Evolutionary conservation across 1,140 invertebrate genomes (phyloP).

Genomic region (Bombus turneri): DNA sequence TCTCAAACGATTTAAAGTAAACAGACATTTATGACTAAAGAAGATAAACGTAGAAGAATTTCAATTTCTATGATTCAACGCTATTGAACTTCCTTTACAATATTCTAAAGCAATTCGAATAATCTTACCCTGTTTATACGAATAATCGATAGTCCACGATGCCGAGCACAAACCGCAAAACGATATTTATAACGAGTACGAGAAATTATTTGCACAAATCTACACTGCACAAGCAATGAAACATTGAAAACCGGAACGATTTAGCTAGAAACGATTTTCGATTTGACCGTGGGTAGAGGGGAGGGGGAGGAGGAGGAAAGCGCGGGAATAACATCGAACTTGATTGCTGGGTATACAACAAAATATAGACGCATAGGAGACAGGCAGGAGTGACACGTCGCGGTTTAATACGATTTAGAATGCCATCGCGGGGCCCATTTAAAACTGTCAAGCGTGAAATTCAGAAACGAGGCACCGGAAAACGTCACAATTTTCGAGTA

Average conservation of each 20-base stretch:
- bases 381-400: slow-evolving; percentile 26
- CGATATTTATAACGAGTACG: no score
- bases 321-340: slow-evolving; percentile 29
- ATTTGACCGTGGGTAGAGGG: neutral
- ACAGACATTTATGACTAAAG: no score
- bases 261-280: slow-evolving; percentile 1
- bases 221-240: neutral
- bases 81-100: no score
- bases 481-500: slow-evolving; percentile 53
- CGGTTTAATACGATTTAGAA: slow-evolving; percentile 53
- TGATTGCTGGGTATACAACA: slow-evolving; percentile 27
- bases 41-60: neutral
- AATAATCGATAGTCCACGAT: neutral
- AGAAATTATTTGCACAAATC: no score
- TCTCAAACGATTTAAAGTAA: neutral
- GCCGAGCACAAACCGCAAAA: no score
- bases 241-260: neutral
- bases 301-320: neutral
- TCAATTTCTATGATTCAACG: no score
- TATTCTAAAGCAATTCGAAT: neutral
- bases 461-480: slow-evolving; percentile 41
- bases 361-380: neutral
- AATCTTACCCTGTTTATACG: neutral
- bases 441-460: slow-evolving; percentile 53
- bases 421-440: slow-evolving; percentile 45